Evolutionary conservation across 35 echinoderm and acorn worm species (phyloP).

Genomic region (Eucidaris tribuloides): DNA sequence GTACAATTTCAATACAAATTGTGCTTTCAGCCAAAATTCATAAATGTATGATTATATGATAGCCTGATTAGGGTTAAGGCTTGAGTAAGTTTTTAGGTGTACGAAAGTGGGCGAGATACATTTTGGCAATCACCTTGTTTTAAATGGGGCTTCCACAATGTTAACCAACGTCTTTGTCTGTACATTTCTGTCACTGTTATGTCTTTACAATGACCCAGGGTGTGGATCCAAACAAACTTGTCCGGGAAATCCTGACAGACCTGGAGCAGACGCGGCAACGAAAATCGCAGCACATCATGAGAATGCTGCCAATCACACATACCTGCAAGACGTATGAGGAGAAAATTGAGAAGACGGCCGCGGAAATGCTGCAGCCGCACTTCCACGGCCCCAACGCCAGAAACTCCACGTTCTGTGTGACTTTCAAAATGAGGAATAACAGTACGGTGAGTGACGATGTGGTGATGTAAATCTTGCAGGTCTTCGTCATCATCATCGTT

Average conservation of each 20-base stretch:
- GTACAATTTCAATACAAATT: too few species aligned
- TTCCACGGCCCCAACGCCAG: slow-evolving; percentile 46
- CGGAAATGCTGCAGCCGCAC: slow-evolving; percentile 50
- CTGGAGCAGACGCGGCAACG: slow-evolving; percentile 36
- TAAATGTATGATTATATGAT: too few species aligned
- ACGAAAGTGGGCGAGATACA: too few species aligned
- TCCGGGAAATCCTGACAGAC: slow-evolving; percentile 54
- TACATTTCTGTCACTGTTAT: too few species aligned
- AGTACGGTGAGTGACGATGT: slow-evolving; percentile 35
- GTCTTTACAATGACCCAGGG: background rate
- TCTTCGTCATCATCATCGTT: too few species aligned
- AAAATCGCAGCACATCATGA: slow-evolving; percentile 53
- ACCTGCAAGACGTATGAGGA: slow-evolving; percentile 64
- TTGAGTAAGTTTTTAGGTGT: too few species aligned
- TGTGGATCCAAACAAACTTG: slow-evolving; percentile 58
- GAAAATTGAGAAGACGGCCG: slow-evolving; percentile 57
- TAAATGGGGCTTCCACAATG: too few species aligned
- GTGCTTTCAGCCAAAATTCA: too few species aligned
- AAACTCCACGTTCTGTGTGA: slow-evolving; percentile 48
- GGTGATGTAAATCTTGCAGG: too few species aligned
- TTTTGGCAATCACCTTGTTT: too few species aligned
- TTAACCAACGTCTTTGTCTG: too few species aligned
- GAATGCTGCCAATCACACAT: slow-evolving; percentile 66
- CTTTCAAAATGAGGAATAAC: slow-evolving; percentile 74
- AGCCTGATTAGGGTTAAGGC: too few species aligned